Evolutionary conservation across 2,113 vertebrate species (phyloP).

Genomic region (Picathartes gymnocephalus): DNA sequence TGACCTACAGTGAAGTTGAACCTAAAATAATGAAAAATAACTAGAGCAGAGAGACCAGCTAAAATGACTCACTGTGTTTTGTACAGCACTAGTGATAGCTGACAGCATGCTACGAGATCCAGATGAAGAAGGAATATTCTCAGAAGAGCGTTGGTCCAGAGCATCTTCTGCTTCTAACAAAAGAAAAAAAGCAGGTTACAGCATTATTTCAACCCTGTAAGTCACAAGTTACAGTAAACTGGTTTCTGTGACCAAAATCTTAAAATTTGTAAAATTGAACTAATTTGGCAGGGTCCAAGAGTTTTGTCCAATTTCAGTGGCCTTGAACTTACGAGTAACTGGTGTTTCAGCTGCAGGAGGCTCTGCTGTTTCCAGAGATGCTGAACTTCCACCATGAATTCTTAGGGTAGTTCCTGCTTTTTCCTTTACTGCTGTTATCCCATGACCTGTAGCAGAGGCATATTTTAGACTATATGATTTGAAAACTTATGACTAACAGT

Average conservation of each 20-base stretch:
- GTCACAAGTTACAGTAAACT: not conserved
- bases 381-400: slow-evolving; percentile 74
- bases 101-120: slow-evolving; percentile 86
- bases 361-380: slow-evolving; percentile 72
- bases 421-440: slow-evolving; percentile 88
- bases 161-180: slow-evolving; percentile 32
- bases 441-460: slow-evolving; percentile 77
- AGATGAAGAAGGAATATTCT: slow-evolving; percentile 42
- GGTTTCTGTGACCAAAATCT: not conserved
- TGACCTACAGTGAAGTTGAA: not conserved
- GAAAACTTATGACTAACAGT: not conserved
- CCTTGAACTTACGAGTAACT: slow-evolving; percentile 16
- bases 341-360: slow-evolving; percentile 16
- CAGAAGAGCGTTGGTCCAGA: slow-evolving; percentile 17
- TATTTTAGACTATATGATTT: not conserved
- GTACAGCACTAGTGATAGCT: slow-evolving; percentile 85
- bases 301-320: not conserved
- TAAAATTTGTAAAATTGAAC: not conserved
- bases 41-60: not conserved
- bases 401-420: slow-evolving; percentile 88
- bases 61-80: slow-evolving; percentile 85
- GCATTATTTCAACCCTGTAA: not conserved
- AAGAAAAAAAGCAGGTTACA: not conserved
- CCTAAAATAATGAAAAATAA: not conserved
- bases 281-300: not conserved